Percentiles rank a stretch among this genome's conserved stretches.
These are phyloP conservation scores for Neoarius graeffei DNA, from an alignment of 2,113 vertebrate genomes.

Conservation along the genomic window DNA sequence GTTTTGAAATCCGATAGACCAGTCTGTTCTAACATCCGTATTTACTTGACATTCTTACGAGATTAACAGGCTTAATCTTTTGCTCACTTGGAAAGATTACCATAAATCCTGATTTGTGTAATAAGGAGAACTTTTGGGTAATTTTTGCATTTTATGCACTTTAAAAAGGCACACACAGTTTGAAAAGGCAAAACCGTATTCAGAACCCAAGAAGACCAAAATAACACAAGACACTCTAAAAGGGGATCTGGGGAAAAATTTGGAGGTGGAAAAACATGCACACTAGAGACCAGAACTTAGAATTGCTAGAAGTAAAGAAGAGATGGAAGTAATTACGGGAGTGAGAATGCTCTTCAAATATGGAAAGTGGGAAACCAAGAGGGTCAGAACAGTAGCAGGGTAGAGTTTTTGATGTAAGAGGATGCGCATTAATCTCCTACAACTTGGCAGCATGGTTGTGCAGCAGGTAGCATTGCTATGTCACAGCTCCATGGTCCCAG, in stretches of 20 bases:
- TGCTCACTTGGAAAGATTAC: slow-evolving; percentile 69
- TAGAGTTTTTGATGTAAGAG: background rate
- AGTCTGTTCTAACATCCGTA: slow-evolving; percentile 58
- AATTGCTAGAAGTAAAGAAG: background rate
- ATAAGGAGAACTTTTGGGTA: background rate
- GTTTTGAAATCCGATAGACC: slow-evolving; percentile 54
- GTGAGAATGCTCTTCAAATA: background rate
- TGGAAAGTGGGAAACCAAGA: background rate
- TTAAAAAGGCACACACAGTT: background rate
- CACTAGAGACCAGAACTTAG: background rate
- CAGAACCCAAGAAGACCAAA: background rate
- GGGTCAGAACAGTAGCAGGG: background rate
- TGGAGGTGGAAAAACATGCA: background rate
- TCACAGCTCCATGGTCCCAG: background rate
- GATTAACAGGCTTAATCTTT: slow-evolving; percentile 67
- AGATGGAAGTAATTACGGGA: background rate
- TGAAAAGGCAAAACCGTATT: background rate
- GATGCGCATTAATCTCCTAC: background rate
- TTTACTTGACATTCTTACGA: slow-evolving; percentile 64
- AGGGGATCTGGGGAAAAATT: background rate
- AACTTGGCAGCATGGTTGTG: background rate
- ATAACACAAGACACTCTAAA: background rate
- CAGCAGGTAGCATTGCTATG: background rate
- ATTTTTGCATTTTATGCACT: slow-evolving; percentile 9
- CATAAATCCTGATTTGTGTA: slow-evolving; percentile 2